These are phyloP conservation scores for Corvus hawaiiensis DNA, from an alignment of 2,113 vertebrate genomes.

Conservation along the genomic window DNA sequence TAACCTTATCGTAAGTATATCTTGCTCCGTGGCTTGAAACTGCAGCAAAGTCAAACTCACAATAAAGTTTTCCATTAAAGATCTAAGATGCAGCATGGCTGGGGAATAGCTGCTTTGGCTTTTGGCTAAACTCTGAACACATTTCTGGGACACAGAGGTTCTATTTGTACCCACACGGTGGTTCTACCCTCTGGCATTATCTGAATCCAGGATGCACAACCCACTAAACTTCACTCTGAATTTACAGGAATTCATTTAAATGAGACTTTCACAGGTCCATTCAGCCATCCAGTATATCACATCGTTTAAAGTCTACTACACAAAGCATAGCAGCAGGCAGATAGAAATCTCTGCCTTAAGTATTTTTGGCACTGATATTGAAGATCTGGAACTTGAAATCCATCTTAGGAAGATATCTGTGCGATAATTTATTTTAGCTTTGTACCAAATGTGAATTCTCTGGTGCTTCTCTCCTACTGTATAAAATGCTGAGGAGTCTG, in stretches of 20 bases:
- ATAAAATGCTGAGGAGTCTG: not conserved
- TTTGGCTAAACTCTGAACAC: not conserved
- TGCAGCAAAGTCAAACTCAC: not conserved
- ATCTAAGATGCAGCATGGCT: not conserved
- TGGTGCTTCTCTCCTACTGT: not conserved
- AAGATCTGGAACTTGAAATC: not conserved
- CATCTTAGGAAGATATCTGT: not conserved
- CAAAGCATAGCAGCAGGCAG: not conserved
- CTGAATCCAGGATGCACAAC: not conserved
- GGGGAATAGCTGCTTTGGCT: not conserved
- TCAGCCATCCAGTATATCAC: not conserved
- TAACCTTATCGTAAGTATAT: fast-evolving
- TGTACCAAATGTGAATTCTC: not conserved
- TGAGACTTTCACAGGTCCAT: not conserved
- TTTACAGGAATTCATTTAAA: not conserved
- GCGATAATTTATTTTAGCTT: not conserved
- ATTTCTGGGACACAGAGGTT: not conserved
- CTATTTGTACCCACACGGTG: fast-evolving
- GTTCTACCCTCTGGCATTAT: not conserved
- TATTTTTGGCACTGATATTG: not conserved
- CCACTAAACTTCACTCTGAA: not conserved
- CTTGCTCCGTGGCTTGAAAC: not conserved
- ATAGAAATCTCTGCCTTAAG: not conserved
- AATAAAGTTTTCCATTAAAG: not conserved
- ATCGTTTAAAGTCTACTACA: not conserved